Conservation (phyloP, 2,888 invertebrate genomes). For the Leptogaster cylindrica region DNA sequence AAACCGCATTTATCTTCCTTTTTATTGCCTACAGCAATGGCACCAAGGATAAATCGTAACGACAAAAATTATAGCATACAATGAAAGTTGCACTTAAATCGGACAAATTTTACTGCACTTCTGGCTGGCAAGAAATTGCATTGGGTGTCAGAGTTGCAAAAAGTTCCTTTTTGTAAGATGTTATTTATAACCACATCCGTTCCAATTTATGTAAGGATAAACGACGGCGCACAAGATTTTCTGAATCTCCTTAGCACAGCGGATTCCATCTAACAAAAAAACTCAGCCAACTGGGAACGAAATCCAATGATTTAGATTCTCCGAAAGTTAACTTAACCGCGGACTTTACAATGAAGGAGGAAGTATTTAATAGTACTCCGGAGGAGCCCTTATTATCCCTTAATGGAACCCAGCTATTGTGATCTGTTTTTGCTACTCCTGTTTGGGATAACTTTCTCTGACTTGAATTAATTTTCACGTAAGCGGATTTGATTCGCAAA, state of each 20-base stretch:
- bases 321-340: slow-evolving; percentile 38
- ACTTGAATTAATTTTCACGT: slow-evolving; percentile 36
- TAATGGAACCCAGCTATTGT: slow-evolving; percentile 21
- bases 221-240: slow-evolving; percentile 8
- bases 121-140: background rate
- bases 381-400: slow-evolving; percentile 28
- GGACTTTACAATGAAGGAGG: background rate
- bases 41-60: slow-evolving; percentile 32
- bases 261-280: background rate
- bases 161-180: slow-evolving; percentile 4
- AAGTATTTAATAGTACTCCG: slow-evolving; percentile 15
- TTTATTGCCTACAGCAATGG: slow-evolving; percentile 31
- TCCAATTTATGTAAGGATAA: slow-evolving; percentile 32
- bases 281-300: slow-evolving; percentile 5
- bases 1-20: slow-evolving; percentile 22
- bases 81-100: slow-evolving; percentile 40
- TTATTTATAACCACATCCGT: slow-evolving; percentile 40
- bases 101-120: slow-evolving; percentile 39
- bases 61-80: slow-evolving; percentile 33
- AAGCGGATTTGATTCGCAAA: slow-evolving; percentile 36
- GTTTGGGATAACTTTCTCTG: background rate
- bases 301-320: slow-evolving; percentile 33
- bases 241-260: slow-evolving; percentile 12
- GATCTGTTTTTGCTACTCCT: background rate
- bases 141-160: background rate